phyloP scores from a whole-genome alignment of 30 jellyfish, hydroid and myxozoan genomes.

The Hydractinia echinata region DNA sequence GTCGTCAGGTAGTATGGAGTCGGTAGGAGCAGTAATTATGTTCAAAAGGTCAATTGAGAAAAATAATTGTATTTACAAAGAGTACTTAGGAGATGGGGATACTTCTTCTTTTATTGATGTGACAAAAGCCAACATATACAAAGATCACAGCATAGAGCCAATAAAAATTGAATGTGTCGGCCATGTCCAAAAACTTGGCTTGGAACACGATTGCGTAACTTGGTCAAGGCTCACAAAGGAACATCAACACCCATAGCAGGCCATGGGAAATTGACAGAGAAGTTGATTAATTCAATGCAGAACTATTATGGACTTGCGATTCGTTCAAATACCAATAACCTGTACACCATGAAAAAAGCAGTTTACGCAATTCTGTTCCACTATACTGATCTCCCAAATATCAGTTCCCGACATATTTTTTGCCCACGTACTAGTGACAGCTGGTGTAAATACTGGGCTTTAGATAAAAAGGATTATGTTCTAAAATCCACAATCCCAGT shows the following conservation, averaged over 20 bases:
- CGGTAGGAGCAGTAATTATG: no score
- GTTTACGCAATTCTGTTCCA: slow-evolving; percentile 11
- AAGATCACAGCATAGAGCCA: slow-evolving; percentile 1
- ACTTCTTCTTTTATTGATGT: no score
- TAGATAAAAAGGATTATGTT: slow-evolving; percentile 10
- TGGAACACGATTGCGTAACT: slow-evolving; percentile 24
- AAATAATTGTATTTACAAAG: background rate
- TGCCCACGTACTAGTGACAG: slow-evolving; percentile 14
- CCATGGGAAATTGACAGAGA: no score
- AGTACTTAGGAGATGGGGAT: no score
- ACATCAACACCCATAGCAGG: background rate
- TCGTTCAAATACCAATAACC: no score
- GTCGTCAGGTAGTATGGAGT: no score
- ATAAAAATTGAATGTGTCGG: slow-evolving; percentile 20
- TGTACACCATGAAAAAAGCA: no score
- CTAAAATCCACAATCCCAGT: slow-evolving; percentile 9
- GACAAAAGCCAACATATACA: slow-evolving; percentile 2
- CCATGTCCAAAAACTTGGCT: no score
- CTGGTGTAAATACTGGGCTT: no score
- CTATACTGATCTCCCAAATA: slow-evolving; percentile 12
- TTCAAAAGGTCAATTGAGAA: background rate
- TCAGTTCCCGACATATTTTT: slow-evolving; percentile 1
- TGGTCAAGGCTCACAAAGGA: slow-evolving; percentile 3
- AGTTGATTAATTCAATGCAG: slow-evolving; percentile 4
- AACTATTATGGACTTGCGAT: no score